A percentile compares a stretch with the other conserved stretches of the same genome.
Conservation (phyloP, 2,113 vertebrate species). For the Limanda limanda region DNA sequence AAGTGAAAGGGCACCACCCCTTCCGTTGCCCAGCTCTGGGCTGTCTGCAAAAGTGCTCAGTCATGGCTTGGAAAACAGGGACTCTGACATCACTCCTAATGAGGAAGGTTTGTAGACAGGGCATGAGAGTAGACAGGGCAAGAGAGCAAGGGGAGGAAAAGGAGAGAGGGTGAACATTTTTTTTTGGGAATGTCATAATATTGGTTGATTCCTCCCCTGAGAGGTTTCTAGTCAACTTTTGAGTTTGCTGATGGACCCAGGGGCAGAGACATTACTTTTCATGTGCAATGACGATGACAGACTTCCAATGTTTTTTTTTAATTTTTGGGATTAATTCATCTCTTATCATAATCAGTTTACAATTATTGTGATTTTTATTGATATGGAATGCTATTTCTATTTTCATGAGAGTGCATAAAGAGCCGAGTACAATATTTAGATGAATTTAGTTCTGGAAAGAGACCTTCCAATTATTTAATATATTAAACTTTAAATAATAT, state of each 20-base stretch:
- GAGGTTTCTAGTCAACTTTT: slow-evolving; percentile 14
- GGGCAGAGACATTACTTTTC: neutral
- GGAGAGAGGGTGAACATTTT: slow-evolving; percentile 20
- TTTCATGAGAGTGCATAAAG: no score
- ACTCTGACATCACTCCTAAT: slow-evolving; percentile 53
- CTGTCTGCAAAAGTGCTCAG: slow-evolving; percentile 60
- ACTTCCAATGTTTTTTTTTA: neutral
- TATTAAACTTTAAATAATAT: no score
- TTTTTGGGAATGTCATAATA: slow-evolving; percentile 47
- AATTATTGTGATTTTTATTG: no score
- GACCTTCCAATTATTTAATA: no score
- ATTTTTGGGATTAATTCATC: no score
- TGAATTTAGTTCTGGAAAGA: no score
- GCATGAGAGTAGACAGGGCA: neutral
- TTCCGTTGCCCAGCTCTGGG: slow-evolving; percentile 33
- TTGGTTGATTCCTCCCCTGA: neutral
- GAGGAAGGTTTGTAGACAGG: neutral
- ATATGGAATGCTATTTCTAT: no score
- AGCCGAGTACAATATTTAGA: no score
- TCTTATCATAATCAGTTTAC: no score
- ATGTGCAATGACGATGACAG: slow-evolving; percentile 16
- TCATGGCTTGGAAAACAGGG: slow-evolving; percentile 50
- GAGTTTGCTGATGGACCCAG: neutral
- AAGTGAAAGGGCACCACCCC: slow-evolving; percentile 51
- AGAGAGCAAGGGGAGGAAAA: neutral